Base-by-base conservation (phyloP, 2,888 invertebrate species). In the Pyrocoelia pectoralis region DNA sequence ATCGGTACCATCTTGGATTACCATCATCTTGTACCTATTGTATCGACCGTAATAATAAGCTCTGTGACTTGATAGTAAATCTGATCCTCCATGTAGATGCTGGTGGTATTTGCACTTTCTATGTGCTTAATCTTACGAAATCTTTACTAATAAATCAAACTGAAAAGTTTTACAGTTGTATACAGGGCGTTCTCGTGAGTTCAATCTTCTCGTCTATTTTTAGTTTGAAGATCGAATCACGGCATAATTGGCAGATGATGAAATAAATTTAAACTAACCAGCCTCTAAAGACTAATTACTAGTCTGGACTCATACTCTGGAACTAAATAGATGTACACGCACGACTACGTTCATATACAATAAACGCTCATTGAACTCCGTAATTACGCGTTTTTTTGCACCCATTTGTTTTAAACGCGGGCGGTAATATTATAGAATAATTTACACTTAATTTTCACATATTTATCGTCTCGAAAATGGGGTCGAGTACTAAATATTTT, bases 1-100 rank as follows among this genome's bases (percentile, higher is more conserved):
- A 62, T 68, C 68, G 64, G 68, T 57, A 56, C 66, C 68, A 68
- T 55, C 61, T 59, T 51, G 68, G 68, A 68, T 68, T 66, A 68
- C 62, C 59, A 57, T 68, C 65, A 60, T 60, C 10, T 56, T 58
- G 62, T 62, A 60, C 56, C 48, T 64, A 51, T 61, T 64, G 59
- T 61, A 52, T 54, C 53, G 62, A 65, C 55, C 14, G 40, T 56
- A 60, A 60, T 66, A 63, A 66, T 66, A n/a, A 50, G 43, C 17
- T 43, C 9, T 24, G 40, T 12, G 8, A 9, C 18, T 43, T 40
- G 48, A 38, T 54, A 9, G 13, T 54, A 43, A 53, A 54, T 52
- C 43, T 51, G 46, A 52, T 15, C 8, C 33, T 24, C 4, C 8
- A 24, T 24, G 24, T 24, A 24, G 24, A 24, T 24, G 12, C 38